Conservation (phyloP, 1,140 invertebrate genomes). For the Panagrolaimus sp. region DNA sequence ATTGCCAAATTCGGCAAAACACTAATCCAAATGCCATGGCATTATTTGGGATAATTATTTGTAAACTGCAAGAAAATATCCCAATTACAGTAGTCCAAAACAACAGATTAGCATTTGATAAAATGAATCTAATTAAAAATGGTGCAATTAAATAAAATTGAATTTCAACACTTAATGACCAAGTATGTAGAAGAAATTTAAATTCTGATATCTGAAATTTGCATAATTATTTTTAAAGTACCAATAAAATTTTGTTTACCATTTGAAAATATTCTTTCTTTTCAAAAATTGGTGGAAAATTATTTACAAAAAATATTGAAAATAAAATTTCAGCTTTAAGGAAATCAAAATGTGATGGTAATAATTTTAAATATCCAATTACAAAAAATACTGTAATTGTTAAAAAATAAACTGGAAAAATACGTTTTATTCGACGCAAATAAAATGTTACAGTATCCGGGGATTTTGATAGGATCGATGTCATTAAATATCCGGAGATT, state of each 20-base stretch:
- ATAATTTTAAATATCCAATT: background rate
- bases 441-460: background rate
- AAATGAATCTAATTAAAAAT: conserved; percentile 30
- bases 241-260: background rate
- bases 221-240: too few relatives aligned
- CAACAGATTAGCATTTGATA: background rate
- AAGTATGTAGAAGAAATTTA: conserved; percentile 16
- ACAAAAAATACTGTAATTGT: background rate
- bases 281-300: conserved; percentile 4
- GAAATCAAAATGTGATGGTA: background rate
- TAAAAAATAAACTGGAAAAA: background rate
- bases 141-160: conserved; percentile 20
- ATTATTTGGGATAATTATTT: background rate
- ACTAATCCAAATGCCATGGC: background rate
- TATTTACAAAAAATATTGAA: background rate
- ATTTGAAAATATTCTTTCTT: conserved; percentile 26
- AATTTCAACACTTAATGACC: conserved; percentile 22
- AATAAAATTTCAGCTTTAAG: background rate
- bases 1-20: conserved; percentile 1
- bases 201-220: background rate
- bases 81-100: background rate
- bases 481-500: conserved; percentile 9
- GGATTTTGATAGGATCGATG: background rate
- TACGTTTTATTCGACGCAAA: background rate
- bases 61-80: background rate